Percentiles rank a stretch among this genome's conserved stretches.
Conservation (phyloP, 1,140 invertebrate genomes). For the Drosophila repletoides region DNA sequence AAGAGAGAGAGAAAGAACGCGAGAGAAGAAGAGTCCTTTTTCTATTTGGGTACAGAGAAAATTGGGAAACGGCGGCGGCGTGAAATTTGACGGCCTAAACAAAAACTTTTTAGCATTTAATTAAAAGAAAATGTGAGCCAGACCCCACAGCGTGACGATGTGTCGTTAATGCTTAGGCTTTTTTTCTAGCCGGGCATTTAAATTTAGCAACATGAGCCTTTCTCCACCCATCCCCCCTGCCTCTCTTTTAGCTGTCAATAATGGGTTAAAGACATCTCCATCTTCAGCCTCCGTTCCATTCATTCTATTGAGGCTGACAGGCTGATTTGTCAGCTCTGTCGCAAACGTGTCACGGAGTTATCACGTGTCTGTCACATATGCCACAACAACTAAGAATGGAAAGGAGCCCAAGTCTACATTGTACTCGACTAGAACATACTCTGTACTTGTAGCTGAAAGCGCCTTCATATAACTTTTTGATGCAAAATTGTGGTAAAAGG, state of each 20-base stretch:
- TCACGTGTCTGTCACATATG: constrained; percentile 37
- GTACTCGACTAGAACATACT: too few relatives aligned
- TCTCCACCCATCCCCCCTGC: too few relatives aligned
- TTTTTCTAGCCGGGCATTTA: neutral
- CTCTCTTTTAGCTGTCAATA: constrained; percentile 44
- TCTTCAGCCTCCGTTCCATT: neutral
- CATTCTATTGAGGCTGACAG: neutral
- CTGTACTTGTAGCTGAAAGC: too few relatives aligned
- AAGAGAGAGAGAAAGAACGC: neutral
- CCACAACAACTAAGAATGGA: too few relatives aligned
- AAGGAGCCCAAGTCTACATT: too few relatives aligned
- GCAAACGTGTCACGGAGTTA: constrained; percentile 42
- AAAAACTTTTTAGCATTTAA: constrained; percentile 70
- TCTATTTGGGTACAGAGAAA: constrained; percentile 12
- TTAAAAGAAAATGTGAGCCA: constrained; percentile 59
- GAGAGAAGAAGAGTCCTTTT: neutral
- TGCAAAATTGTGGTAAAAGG: too few relatives aligned
- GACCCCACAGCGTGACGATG: neutral
- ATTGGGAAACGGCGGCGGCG: constrained; percentile 12
- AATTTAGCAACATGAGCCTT: constrained; percentile 18
- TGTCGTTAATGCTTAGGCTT: neutral
- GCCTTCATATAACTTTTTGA: too few relatives aligned
- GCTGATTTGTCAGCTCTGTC: constrained; percentile 53
- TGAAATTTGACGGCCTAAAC: constrained; percentile 35
- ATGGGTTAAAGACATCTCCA: constrained; percentile 27